Percentiles rank a stretch among this genome's conserved stretches.
Conservation (phyloP, 2,888 invertebrate species). For the Andricus quercusramuli region DNA sequence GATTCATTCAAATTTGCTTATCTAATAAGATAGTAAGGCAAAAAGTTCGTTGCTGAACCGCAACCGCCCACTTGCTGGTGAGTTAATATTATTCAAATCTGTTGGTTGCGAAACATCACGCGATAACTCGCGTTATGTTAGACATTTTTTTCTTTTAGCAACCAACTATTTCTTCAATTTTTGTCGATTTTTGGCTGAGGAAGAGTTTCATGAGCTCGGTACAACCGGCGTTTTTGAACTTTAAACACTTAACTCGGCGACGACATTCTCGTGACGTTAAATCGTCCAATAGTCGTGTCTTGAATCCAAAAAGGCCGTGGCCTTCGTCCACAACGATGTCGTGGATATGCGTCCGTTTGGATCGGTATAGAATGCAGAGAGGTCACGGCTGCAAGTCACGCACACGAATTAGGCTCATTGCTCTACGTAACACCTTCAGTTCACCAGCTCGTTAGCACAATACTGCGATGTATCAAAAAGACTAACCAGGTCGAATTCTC, state of each 20-base stretch:
- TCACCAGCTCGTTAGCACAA: conserved; percentile 7
- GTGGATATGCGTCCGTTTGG: conserved; percentile 30
- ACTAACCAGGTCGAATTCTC: neutral
- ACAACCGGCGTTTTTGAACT: neutral
- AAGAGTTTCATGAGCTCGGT: neutral
- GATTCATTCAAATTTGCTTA: neutral
- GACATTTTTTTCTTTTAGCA: neutral
- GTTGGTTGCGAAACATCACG: neutral
- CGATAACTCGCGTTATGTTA: neutral
- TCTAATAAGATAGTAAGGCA: neutral
- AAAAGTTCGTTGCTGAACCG: neutral
- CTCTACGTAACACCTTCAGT: conserved; percentile 1
- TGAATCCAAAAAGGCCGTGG: conserved; percentile 36
- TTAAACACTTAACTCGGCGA: neutral
- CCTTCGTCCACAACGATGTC: conserved; percentile 17
- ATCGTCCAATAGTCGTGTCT: conserved; percentile 5
- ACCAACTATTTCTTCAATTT: neutral
- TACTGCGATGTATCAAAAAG: neutral
- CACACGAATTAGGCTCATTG: conserved; percentile 15
- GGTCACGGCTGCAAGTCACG: conserved; percentile 37
- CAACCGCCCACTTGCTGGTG: neutral
- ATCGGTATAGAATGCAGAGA: conserved; percentile 25
- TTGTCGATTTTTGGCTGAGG: neutral
- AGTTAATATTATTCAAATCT: neutral
- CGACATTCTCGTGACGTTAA: neutral